Evolutionary conservation across 2,888 invertebrate species (phyloP).

Genomic region (Clanis bilineata): DNA sequence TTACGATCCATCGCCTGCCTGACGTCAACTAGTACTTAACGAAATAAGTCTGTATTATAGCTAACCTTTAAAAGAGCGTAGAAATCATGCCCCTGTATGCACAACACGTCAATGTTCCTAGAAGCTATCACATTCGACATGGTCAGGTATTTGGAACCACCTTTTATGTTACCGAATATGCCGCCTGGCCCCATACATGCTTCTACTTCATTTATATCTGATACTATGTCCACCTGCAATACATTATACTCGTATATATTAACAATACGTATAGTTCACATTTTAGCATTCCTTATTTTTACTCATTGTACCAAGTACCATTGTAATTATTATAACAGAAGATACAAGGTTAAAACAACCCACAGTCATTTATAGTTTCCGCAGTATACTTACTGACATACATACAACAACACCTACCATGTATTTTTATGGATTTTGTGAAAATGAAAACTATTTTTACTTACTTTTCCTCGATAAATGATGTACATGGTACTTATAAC

Average conservation of each 20-base stretch:
- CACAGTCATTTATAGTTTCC: too few species aligned
- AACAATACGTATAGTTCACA: too few species aligned
- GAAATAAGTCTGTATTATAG: background rate
- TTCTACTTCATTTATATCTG: constrained; percentile 69
- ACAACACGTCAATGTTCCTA: constrained; percentile 73
- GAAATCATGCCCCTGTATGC: constrained; percentile 72
- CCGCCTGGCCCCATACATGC: constrained; percentile 78
- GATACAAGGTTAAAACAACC: too few species aligned
- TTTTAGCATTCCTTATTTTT: too few species aligned
- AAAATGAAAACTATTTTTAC: constrained; percentile 3
- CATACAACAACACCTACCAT: too few species aligned
- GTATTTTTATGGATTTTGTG: background rate
- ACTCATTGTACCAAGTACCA: too few species aligned
- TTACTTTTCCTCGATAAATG: constrained; percentile 75
- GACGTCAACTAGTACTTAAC: background rate
- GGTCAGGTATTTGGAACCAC: constrained; percentile 61
- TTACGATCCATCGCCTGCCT: too few species aligned
- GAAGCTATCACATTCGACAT: constrained; percentile 72
- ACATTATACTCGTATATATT: background rate
- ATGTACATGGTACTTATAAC: constrained; percentile 70
- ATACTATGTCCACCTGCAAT: constrained; percentile 65
- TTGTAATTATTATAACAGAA: too few species aligned
- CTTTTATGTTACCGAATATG: constrained; percentile 76
- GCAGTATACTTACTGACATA: too few species aligned
- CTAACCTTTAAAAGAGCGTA: constrained; percentile 69